Conservation (phyloP, 2,888 invertebrate genomes). For the Empis livida region DNA sequence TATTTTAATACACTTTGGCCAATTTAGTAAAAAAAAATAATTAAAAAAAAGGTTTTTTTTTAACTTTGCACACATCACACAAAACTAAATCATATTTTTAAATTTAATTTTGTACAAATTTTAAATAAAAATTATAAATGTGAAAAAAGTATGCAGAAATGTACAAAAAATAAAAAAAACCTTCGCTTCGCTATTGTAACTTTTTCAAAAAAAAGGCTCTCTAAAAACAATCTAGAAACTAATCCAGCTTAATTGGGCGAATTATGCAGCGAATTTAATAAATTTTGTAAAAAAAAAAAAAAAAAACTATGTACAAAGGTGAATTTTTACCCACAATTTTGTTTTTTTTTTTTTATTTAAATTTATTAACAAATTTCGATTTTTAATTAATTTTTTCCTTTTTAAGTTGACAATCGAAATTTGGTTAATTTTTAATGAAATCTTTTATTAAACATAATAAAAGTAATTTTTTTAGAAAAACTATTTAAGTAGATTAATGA, state of each 20-base stretch:
- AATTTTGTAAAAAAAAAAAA: too few species aligned
- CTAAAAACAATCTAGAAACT: neutral
- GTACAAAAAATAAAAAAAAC: constrained; percentile 6
- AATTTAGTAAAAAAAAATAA: too few species aligned
- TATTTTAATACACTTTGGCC: too few species aligned
- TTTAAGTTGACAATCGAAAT: too few species aligned
- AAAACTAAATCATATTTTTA: neutral
- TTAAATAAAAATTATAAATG: neutral
- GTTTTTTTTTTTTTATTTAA: neutral
- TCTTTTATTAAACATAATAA: too few species aligned
- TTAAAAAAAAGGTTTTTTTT: too few species aligned
- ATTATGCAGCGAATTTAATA: constrained; percentile 17
- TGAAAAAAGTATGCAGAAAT: neutral
- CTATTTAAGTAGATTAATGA: too few species aligned
- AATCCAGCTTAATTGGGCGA: constrained; percentile 4
- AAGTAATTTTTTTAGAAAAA: too few species aligned
- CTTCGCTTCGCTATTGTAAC: constrained; percentile 9
- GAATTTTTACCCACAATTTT: constrained; percentile 1
- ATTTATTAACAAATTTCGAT: too few species aligned
- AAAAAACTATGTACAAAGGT: too few species aligned
- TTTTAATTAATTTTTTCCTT: too few species aligned
- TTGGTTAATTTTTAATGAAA: too few species aligned
- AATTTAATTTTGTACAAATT: neutral
- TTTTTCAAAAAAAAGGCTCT: neutral
- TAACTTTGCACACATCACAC: neutral